Base-by-base conservation (phyloP, 2,797 vertebrate species). In the Pangasius macronema region DNA sequence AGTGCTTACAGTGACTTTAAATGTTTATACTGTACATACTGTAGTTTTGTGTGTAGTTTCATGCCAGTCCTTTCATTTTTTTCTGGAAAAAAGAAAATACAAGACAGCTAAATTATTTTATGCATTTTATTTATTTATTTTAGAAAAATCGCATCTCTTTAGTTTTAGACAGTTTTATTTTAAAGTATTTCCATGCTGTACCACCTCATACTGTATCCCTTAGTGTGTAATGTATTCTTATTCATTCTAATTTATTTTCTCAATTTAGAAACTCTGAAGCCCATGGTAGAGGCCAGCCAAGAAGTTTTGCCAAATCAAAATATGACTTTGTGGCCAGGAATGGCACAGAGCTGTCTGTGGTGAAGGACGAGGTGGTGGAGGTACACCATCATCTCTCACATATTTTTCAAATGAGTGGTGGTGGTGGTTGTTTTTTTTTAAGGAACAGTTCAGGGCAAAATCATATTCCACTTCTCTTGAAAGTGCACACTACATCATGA, bases 251-350 rank as follows among this genome's bases (percentile, higher is more conserved):
- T 81, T 24, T 39, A 80, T 42, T 81, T 72, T 85, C 57, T 83
- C 68, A 72, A 92, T 94, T 75, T 93, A 98, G 97, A 90, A 95
- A 92, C 89, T 96, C 95, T 4, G 97, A 97, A 7, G 92, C 91
- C 2, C 95, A 95, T 77, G 88, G 51, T 81, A 94, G 94, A 92
- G 85, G 91, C 68, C 96, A 95, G 59, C 82, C 91, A 61, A 97
- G 95, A 92, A 95, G 95, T 87, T 97, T 96, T 68, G 98, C 98
- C 96, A 97, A 97, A 95, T 98, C 97, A 61, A 98, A 96, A 89
- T 99, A 98, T 0, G 98, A 99, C 92, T 99, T 99, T 91, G 94
- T 97, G 94, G 98, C 96, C 65, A 96, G 98, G 85, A 99, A 99
- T 93, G 95, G 91, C 94, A 99, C 97, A 0, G 98, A 99, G 88